Conservation (phyloP, 2,113 vertebrate genomes). For the Tachycineta bicolor region DNA sequence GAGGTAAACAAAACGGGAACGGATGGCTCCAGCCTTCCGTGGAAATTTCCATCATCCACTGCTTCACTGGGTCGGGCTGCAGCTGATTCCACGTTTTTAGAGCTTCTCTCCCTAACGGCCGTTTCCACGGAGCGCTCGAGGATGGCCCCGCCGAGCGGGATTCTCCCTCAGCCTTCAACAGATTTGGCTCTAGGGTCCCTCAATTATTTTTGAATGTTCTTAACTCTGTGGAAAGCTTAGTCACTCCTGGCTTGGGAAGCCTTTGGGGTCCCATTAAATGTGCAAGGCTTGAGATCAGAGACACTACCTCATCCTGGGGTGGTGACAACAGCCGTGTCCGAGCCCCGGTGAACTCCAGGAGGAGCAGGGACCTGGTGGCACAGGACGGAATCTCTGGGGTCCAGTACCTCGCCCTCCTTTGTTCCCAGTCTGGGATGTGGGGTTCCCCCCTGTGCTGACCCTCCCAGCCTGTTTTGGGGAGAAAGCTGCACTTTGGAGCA, state of each 20-base stretch:
- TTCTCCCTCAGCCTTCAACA: neutral
- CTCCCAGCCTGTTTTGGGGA: neutral
- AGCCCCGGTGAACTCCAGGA: neutral
- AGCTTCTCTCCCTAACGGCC: neutral
- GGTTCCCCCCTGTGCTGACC: neutral
- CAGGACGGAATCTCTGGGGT: neutral
- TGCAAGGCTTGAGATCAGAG: constrained; percentile 27
- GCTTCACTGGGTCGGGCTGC: constrained; percentile 17
- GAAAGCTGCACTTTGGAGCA: neutral
- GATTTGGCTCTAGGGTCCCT: constrained; percentile 14
- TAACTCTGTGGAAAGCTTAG: constrained; percentile 16
- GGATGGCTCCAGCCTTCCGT: neutral
- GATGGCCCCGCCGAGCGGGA: neutral
- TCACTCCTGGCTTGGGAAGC: constrained; percentile 29
- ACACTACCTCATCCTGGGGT: constrained; percentile 43
- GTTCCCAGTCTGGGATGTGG: neutral
- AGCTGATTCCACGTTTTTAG: constrained; percentile 8
- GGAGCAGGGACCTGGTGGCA: neutral
- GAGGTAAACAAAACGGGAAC: constrained; percentile 30
- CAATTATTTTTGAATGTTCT: neutral
- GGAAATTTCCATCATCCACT: constrained; percentile 56
- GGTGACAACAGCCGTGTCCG: neutral
- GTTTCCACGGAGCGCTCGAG: neutral
- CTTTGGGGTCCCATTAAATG: constrained; percentile 43
- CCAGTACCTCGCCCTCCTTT: neutral